Evolutionary conservation across 1,140 invertebrate species (phyloP), one percentile per base, ranked within the genome.

Genomic region (Ruditapes philippinarum): DNA sequence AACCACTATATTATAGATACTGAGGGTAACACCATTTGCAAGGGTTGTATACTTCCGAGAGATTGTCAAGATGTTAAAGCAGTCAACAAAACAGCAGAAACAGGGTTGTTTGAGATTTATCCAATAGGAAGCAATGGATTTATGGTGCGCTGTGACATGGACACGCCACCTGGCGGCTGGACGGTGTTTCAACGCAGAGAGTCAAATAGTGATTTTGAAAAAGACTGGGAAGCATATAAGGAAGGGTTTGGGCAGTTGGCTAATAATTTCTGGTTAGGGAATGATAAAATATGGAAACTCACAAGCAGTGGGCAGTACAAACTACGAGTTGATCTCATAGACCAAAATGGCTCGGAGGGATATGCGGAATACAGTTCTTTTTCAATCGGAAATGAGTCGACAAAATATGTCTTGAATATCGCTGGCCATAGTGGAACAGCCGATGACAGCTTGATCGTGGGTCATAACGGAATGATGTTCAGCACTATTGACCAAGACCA

Each of bases 131-230:
- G 40, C 9, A 40, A 25, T 7, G 68, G 68, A 40, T 42, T 73
- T 3, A 3, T 4, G 36, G 68, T 40, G 40, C 17, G 36, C 4
- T 73, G 68, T 73, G 68, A 73, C n/a, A 73, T 73, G 68, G 40
- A 73, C n/a, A 73, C 68, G n/a, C 73, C 97, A 28, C 98, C 98
- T 91, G 98, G 98, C 12, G 97, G 98, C 0, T 98, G 98, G 97
- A 98, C 98, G 2, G 97, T 98, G 0, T 96, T 99, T 9, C 98
- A 98, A 91, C 97, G 97, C 4, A 97, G 98, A 11, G 97, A 96
- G 90, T 98, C 98, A 92, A 98, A 98, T 19, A 97, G 88, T 3
- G 98, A 98, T 94, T 99, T 99, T 96, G 98, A 98, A 93, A 96
- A 98, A 14, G 98, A 98, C 94, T 99, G 98, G 98, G 97, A 97